Evolutionary conservation across 1,140 invertebrate genomes (phyloP), one percentile per base, ranked within the genome.

Genomic region (Plutomurus gul): DNA sequence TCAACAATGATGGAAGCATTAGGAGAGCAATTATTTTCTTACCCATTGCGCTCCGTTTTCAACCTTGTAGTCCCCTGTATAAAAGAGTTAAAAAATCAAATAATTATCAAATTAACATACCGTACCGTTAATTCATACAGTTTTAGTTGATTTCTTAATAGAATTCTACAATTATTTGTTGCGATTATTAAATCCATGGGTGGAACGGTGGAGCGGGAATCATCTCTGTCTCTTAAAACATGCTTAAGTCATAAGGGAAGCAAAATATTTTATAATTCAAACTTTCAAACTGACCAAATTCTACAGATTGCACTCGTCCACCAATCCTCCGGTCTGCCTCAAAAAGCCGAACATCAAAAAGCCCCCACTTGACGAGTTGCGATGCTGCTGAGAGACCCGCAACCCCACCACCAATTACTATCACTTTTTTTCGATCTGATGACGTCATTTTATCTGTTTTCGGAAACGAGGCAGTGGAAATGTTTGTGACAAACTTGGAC

Each of bases 1-100:
- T n/a, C n/a, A n/a, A n/a, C n/a, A n/a, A n/a, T n/a, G n/a, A n/a
- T n/a, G n/a, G n/a, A n/a, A n/a, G n/a, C n/a, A n/a, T n/a, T n/a
- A n/a, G n/a, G n/a, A n/a, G n/a, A n/a, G n/a, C n/a, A n/a, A n/a
- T n/a, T n/a, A n/a, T n/a, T n/a, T n/a, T n/a, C n/a, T n/a, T n/a
- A n/a, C n/a, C 56, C 87, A 89, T 79, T 88, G 87, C 11, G 88
- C 88, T 37, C 88, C 88, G 8, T 88, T 70, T 84, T 89, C 88
- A n/a, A 88, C 46, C 0, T n/a, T 4, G 13, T 65, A 16, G 18
- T 65, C 56, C n/a, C 56, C 56, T 65, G 49, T 8, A 56, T 7
- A 56, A 27, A 56, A 56, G 0, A 27, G 22, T 13, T 13, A 25
- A 56, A 27, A 10, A 6, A 10, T 27, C 11, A 51, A 27, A 3